A percentile compares a stretch with the other conserved stretches of the same genome.
Evolutionary conservation across 2,888 invertebrate species (phyloP).

Genomic region (Cheilosia urbana): DNA sequence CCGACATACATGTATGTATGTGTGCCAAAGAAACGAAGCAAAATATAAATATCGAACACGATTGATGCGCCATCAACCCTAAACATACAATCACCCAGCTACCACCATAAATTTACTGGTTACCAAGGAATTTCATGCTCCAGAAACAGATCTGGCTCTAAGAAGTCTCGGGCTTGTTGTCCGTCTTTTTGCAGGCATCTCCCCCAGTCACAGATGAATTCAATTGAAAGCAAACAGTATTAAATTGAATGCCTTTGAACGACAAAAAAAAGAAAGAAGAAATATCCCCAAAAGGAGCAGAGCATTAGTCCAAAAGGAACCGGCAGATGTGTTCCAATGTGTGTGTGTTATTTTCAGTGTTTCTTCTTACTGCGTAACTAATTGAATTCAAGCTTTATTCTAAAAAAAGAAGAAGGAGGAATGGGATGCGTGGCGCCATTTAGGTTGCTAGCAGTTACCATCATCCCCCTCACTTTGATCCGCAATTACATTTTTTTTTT

Average conservation of each 20-base stretch:
- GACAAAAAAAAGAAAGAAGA: not conserved
- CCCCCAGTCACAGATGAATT: conserved; percentile 10
- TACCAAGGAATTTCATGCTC: conserved; percentile 32
- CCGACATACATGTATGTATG: not conserved
- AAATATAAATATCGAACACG: conserved; percentile 17
- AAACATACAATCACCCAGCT: not conserved
- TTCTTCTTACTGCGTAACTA: conserved; percentile 30
- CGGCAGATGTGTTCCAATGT: conserved; percentile 14
- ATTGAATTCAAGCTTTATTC: conserved; percentile 59
- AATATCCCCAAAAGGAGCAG: not conserved
- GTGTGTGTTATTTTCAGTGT: conserved; percentile 18
- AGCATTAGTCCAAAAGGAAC: conserved; percentile 14
- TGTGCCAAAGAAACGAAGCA: conserved; percentile 18
- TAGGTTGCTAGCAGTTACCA: not conserved
- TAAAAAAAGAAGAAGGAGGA: not conserved
- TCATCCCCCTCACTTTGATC: conserved; percentile 47
- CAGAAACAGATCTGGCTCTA: conserved; percentile 19
- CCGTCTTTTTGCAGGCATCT: not conserved
- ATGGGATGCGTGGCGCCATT: not conserved
- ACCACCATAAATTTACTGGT: conserved; percentile 28
- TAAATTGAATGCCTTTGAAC: conserved; percentile 49
- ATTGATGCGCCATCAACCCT: conserved; percentile 7
- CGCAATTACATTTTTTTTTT: conserved; percentile 57
- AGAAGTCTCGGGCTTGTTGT: not conserved
- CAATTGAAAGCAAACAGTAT: conserved; percentile 45